These are phyloP conservation scores for Silurus glanis DNA, from an alignment of 2,113 vertebrate species.

Conservation along the genomic window DNA sequence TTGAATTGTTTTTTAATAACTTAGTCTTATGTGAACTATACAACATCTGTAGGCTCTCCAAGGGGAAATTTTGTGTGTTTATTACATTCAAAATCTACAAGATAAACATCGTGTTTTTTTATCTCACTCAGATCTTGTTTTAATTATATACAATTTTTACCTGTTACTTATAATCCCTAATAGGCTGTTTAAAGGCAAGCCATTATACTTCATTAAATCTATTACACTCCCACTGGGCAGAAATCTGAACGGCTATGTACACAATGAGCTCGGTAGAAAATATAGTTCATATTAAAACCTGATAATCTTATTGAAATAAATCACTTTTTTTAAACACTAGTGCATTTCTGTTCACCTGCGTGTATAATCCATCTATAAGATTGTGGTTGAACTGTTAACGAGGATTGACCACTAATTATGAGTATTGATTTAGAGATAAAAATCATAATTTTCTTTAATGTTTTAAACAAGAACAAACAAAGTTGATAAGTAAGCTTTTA, in stretches of 20 bases:
- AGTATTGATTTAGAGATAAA: not conserved
- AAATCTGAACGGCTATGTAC: not conserved
- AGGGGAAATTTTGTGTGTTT: not conserved
- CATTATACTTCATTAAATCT: slow-evolving; percentile 21
- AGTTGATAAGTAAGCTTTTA: not conserved
- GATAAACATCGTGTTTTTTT: not conserved
- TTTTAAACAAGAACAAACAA: not conserved
- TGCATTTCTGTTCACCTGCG: not conserved
- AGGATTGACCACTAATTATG: not conserved
- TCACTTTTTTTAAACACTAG: not conserved
- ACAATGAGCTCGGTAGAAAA: not conserved
- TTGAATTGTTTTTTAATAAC: not conserved
- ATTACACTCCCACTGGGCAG: not conserved
- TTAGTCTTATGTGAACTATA: not conserved
- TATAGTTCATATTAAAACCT: not conserved
- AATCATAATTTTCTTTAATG: not conserved
- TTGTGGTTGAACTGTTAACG: not conserved
- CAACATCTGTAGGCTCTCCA: not conserved
- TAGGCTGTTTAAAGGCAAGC: not conserved
- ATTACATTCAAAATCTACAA: not conserved
- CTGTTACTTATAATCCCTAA: not conserved
- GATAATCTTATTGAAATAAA: not conserved
- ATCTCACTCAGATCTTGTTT: not conserved
- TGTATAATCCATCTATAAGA: not conserved
- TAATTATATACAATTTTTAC: slow-evolving; percentile 1